These are phyloP conservation scores for Podotricha telesiphe DNA, from an alignment of 2,888 invertebrate genomes.

Conservation along the genomic window DNA sequence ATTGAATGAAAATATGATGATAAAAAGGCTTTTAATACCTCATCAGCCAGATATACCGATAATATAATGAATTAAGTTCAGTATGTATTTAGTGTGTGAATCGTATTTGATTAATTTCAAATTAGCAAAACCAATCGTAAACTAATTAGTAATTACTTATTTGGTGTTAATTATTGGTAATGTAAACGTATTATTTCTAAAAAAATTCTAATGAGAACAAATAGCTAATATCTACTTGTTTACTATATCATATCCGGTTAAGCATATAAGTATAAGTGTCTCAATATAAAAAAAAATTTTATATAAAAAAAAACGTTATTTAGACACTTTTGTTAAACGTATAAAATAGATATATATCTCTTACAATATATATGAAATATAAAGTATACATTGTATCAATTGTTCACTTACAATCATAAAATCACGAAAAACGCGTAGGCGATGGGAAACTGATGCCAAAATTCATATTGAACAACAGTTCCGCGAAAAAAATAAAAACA, in stretches of 20 bases:
- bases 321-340: no score
- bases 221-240: not conserved
- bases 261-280: not conserved
- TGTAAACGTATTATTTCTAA: no score
- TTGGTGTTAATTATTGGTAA: no score
- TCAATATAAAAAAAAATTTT: no score
- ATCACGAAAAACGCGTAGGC: slow-evolving; percentile 24
- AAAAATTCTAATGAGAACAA: not conserved
- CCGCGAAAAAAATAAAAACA: slow-evolving; percentile 26
- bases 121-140: not conserved
- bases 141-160: no score
- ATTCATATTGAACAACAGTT: slow-evolving; percentile 30
- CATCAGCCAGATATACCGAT: not conserved
- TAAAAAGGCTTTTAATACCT: not conserved
- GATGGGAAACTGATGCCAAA: slow-evolving; percentile 32
- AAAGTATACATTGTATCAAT: not conserved
- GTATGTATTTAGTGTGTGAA: slow-evolving; percentile 1
- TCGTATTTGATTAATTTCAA: not conserved
- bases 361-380: not conserved
- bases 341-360: no score
- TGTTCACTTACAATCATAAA: slow-evolving; percentile 6
- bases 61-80: not conserved
- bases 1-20: slow-evolving; percentile 3
- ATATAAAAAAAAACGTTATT: no score
- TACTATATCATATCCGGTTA: not conserved